Evolutionary conservation across 2,113 vertebrate genomes (phyloP), one percentile per base, ranked within the genome.

Genomic region (Ptychochromis oligacanthus): DNA sequence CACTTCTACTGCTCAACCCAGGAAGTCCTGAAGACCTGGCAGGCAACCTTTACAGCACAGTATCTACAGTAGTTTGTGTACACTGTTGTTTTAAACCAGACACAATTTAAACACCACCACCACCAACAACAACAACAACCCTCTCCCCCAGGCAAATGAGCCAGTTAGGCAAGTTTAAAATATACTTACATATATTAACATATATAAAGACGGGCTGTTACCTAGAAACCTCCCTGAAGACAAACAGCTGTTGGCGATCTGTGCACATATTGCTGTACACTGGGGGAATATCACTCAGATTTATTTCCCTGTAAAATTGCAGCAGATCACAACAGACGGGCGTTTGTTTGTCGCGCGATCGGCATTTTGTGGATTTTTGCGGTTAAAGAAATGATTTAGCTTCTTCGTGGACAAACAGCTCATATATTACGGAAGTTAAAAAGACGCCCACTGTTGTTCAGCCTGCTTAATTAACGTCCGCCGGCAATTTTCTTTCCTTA

Each of bases 391-490:
- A 70, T 1, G 2, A 20, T 28, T 28, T 70, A 52, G 15, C 6
- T 10, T 52, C 65, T 70, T 70, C 24, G 24, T 70, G 65, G 1
- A 52, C 31, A 15, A 70, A 49, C 65, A 5, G 31, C 40, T 31
- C 15, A 28, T 7, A 15, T 31, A 17, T 17, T 43, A 70, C 14
- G 20, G 9, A 52, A 31, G 1, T 31, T 31, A 13, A 12, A n/a
- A 28, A 52, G 20, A 24, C 43, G 5, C 0, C 3, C 65, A 52
- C 9, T 52, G 43, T 52, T 72, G 65, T 52, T 28, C 17, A 52
- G 6, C 0, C 0, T 1, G 52, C 1, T 0, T 9, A 52, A 20
- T 70, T 12, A 31, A 70, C 7, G 6, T 20, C 5, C 36, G 8
- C 36, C 36, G 7, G 36, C 36, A 36, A n/a, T 36, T 36, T 52